A percentile compares a stretch with the other conserved stretches of the same genome.
These are phyloP conservation scores for Eurytoma adleriae DNA, from an alignment of 2,888 invertebrate genomes.

Conservation along the genomic window DNA sequence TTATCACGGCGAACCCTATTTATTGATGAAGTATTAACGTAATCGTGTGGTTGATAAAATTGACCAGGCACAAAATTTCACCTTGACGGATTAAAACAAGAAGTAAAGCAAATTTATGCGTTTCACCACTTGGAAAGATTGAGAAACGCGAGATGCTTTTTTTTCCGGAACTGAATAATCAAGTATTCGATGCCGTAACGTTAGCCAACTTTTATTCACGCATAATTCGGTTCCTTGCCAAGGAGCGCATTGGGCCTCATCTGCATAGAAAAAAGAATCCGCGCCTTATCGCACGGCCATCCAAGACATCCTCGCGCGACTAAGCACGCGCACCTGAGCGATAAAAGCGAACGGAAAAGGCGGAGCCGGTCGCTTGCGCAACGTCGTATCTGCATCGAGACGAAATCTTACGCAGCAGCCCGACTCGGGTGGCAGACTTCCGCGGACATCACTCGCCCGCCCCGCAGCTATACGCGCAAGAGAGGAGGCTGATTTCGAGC, in stretches of 20 bases:
- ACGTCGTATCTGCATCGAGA: constrained; percentile 11
- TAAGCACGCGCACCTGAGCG: not conserved
- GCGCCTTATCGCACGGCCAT: constrained; percentile 14
- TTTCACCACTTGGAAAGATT: too few relatives aligned
- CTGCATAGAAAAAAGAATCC: constrained; percentile 36
- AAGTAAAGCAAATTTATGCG: too few relatives aligned
- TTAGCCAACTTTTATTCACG: too few relatives aligned
- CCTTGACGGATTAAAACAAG: too few relatives aligned
- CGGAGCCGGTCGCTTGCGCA: constrained; percentile 3
- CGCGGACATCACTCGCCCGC: constrained; percentile 4
- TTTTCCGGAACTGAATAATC: too few relatives aligned
- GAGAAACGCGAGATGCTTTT: too few relatives aligned
- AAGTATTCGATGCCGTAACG: too few relatives aligned
- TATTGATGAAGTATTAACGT: not conserved
- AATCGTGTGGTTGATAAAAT: not conserved
- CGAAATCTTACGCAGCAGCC: constrained; percentile 11
- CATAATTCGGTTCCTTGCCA: not conserved
- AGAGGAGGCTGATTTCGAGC: not conserved
- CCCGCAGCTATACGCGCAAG: not conserved
- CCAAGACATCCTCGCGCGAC: constrained; percentile 10
- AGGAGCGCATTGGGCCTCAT: not conserved
- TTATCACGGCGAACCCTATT: not conserved
- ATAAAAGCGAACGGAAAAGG: not conserved
- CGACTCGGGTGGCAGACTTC: not conserved
- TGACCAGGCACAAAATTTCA: too few relatives aligned